Conservation (phyloP, 1,140 invertebrate genomes). For the Hycleus phaleratus region DNA sequence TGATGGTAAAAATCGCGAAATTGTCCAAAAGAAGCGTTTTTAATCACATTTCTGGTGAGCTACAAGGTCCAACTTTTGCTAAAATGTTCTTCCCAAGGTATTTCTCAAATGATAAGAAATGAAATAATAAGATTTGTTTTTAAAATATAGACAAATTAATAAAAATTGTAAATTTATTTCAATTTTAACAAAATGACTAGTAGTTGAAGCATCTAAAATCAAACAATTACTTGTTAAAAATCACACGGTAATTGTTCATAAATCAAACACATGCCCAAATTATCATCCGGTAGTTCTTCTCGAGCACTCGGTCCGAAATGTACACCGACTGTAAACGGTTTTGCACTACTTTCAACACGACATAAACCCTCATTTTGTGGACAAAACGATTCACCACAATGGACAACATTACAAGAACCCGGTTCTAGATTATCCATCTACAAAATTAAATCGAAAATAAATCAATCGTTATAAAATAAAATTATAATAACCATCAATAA, state of each 20-base stretch:
- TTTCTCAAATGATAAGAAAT: too few species aligned
- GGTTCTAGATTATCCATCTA: conserved; percentile 48
- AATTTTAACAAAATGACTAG: conserved; percentile 1
- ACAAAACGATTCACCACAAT: conserved; percentile 67
- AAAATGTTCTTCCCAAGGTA: too few species aligned
- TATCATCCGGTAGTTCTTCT: conserved; percentile 65
- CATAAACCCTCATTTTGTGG: conserved; percentile 50
- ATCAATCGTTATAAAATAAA: neutral
- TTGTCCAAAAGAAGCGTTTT: too few species aligned
- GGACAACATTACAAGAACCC: conserved; percentile 61
- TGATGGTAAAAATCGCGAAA: too few species aligned
- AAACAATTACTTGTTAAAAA: conserved; percentile 3
- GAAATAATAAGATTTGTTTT: too few species aligned
- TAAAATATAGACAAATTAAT: too few species aligned
- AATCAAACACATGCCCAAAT: conserved; percentile 67
- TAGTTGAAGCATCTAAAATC: neutral
- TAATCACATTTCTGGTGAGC: too few species aligned
- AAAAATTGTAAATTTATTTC: too few species aligned
- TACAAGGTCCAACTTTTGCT: too few species aligned
- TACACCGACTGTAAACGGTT: conserved; percentile 68
- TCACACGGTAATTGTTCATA: conserved; percentile 64
- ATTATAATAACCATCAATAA: conserved; percentile 56
- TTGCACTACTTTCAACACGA: conserved; percentile 64
- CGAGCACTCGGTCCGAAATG: conserved; percentile 58
- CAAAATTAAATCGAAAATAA: conserved; percentile 23